A percentile compares a stretch with the other conserved stretches of the same genome.
Evolutionary conservation across 2,888 invertebrate species (phyloP).

Genomic region (Xestia xanthographa): DNA sequence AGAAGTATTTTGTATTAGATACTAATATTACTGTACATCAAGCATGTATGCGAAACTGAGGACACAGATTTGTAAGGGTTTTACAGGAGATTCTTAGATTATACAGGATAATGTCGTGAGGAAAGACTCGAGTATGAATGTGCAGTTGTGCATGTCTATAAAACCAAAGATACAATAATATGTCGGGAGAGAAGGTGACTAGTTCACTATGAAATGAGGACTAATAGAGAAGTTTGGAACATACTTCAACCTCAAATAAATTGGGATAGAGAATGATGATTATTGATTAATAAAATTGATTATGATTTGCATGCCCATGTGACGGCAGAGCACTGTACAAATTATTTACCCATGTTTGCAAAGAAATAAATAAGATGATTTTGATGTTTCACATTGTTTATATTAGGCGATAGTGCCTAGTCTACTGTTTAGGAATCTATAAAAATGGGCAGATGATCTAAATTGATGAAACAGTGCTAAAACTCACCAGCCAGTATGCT

Average conservation of each 20-base stretch:
- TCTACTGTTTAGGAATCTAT: background rate
- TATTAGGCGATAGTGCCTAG: background rate
- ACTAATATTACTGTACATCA: background rate
- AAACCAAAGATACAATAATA: background rate
- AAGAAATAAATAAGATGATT: no score
- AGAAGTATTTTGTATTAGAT: background rate
- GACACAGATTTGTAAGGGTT: background rate
- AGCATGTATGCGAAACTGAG: background rate
- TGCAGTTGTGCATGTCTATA: background rate
- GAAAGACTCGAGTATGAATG: background rate
- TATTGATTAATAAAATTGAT: no score
- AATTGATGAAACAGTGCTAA: conserved; percentile 10
- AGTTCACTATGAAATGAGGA: background rate
- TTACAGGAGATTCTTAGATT: background rate
- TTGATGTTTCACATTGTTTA: background rate
- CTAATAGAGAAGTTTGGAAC: no score
- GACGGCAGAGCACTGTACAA: no score
- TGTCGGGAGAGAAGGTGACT: background rate
- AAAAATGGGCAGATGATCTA: background rate
- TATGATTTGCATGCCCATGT: no score
- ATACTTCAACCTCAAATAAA: no score
- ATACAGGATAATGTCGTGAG: background rate
- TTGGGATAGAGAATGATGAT: background rate
- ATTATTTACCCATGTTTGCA: no score
- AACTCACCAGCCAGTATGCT: conserved; percentile 90